Conservation (phyloP, 2,113 vertebrate genomes). For the Centropristis striata region DNA sequence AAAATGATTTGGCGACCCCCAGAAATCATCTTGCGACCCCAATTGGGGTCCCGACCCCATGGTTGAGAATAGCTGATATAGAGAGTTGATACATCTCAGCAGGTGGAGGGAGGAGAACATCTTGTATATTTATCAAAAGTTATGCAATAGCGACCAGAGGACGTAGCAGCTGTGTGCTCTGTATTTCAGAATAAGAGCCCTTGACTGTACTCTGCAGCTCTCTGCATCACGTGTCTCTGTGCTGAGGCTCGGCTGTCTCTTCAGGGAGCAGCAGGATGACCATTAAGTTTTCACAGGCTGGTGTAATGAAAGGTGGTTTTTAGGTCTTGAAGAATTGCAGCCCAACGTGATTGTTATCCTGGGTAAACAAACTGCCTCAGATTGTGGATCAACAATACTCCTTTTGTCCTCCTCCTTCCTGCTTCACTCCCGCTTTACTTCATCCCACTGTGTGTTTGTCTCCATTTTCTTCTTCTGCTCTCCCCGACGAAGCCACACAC, state of each 20-base stretch:
- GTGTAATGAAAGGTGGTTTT: slow-evolving; percentile 56
- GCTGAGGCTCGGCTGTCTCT: slow-evolving; percentile 27
- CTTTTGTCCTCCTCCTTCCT: slow-evolving; percentile 21
- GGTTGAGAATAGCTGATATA: too few species aligned
- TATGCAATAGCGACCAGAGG: neutral
- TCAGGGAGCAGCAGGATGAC: slow-evolving; percentile 31
- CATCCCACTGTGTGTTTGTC: slow-evolving; percentile 15
- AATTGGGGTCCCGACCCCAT: too few species aligned
- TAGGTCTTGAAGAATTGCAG: slow-evolving; percentile 34
- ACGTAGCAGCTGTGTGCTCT: neutral
- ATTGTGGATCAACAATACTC: slow-evolving; percentile 49
- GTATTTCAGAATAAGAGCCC: slow-evolving; percentile 27
- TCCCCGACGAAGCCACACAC: slow-evolving; percentile 5
- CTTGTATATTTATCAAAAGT: slow-evolving; percentile 25
- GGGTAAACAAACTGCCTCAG: slow-evolving; percentile 51
- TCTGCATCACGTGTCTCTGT: slow-evolving; percentile 35
- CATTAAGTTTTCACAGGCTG: slow-evolving; percentile 38
- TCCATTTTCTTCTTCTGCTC: slow-evolving; percentile 26
- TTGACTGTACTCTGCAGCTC: slow-evolving; percentile 15
- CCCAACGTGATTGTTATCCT: slow-evolving; percentile 43
- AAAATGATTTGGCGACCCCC: too few species aligned
- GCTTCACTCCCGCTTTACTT: slow-evolving; percentile 11
- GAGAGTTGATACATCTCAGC: slow-evolving; percentile 1
- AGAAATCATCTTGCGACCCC: too few species aligned
- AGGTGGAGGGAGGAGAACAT: neutral